These are phyloP conservation scores for Taphrorychus bicolor DNA, from an alignment of 2,888 invertebrate species.

Conservation along the genomic window DNA sequence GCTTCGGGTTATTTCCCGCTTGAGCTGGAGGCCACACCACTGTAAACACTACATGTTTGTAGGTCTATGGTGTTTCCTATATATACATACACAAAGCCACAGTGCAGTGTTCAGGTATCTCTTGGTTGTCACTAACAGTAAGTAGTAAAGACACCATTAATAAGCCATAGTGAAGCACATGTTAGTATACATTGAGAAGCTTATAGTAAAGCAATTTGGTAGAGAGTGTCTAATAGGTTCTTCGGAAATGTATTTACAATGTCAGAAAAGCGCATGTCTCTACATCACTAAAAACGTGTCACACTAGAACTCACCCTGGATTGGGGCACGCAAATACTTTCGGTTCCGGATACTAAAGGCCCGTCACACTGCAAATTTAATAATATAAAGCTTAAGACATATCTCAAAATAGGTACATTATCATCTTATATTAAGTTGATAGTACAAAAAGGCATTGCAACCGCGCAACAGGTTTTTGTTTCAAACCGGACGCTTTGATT, in stretches of 20 bases:
- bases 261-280: conserved; percentile 9
- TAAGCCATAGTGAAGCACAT: not conserved
- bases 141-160: not conserved
- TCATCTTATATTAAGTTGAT: no score
- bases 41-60: no score
- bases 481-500: no score
- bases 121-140: not conserved
- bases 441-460: no score
- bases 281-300: conserved; percentile 31
- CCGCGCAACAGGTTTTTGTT: no score
- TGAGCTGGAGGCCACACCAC: no score
- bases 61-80: not conserved
- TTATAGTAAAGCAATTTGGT: not conserved
- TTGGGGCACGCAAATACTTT: conserved; percentile 58
- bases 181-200: not conserved
- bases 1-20: no score
- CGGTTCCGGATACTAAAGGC: conserved; percentile 56
- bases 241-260: not conserved
- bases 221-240: not conserved
- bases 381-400: not conserved
- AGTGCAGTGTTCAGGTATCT: conserved; percentile 2
- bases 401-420: no score
- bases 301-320: conserved; percentile 56
- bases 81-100: not conserved
- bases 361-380: conserved; percentile 58